These are phyloP conservation scores for Whitmania pigra DNA, from an alignment of 1,140 invertebrate genomes.

Conservation along the genomic window DNA sequence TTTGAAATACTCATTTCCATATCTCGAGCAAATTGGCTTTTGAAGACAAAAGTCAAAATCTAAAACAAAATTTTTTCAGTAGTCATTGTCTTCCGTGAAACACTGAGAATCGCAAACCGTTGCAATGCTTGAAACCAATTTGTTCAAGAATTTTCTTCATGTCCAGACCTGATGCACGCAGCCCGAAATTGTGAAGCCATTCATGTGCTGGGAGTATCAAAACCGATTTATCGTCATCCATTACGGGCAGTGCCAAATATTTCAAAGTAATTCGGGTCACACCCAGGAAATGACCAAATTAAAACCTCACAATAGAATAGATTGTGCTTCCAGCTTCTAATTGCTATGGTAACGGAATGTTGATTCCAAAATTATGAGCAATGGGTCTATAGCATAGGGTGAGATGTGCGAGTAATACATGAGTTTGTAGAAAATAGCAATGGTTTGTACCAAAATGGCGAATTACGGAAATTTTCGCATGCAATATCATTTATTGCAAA, in stretches of 20 bases:
- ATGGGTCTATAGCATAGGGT: no score
- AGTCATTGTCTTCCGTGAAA: not conserved
- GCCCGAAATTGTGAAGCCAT: slow-evolving; percentile 39
- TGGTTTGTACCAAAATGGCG: no score
- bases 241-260: not conserved
- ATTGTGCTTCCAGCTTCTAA: not conserved
- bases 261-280: not conserved
- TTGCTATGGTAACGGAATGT: not conserved
- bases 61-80: slow-evolving; percentile 27
- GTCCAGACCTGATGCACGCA: slow-evolving; percentile 35
- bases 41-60: slow-evolving; percentile 36
- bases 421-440: no score
- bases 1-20: slow-evolving; percentile 35
- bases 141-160: slow-evolving; percentile 35
- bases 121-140: slow-evolving; percentile 40
- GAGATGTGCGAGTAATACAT: no score
- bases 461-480: no score
- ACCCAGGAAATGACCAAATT: not conserved
- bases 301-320: no score
- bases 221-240: not conserved
- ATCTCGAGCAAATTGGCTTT: slow-evolving; percentile 37
- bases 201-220: slow-evolving; percentile 31
- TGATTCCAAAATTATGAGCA: no score
- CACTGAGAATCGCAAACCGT: slow-evolving; percentile 30
- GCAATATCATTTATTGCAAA: no score